These are phyloP conservation scores for Sminthurinus signatus DNA, from an alignment of 1,140 invertebrate genomes.

Conservation along the genomic window DNA sequence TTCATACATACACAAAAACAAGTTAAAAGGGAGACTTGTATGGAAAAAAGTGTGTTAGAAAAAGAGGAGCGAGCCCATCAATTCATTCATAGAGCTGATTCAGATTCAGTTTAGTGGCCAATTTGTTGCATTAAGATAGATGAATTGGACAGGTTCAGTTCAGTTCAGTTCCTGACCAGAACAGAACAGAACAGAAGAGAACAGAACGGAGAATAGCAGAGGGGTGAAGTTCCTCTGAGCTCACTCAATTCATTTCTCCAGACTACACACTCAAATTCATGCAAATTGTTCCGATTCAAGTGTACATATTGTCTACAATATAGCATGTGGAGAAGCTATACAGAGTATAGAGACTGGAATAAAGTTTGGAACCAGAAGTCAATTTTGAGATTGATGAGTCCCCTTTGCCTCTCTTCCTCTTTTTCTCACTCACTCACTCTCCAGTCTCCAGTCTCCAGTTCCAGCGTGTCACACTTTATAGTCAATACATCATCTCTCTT, in stretches of 20 bases:
- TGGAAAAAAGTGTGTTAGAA: neutral
- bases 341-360: too few relatives aligned
- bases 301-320: too few relatives aligned
- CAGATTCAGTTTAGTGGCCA: conserved; percentile 12
- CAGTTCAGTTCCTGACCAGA: too few relatives aligned
- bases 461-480: too few relatives aligned
- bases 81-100: too few relatives aligned
- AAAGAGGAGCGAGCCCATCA: neutral
- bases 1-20: neutral
- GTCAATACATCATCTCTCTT: neutral
- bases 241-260: too few relatives aligned
- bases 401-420: too few relatives aligned
- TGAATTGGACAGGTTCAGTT: conserved; percentile 10
- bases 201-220: neutral
- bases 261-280: neutral
- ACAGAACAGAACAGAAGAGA: too few relatives aligned
- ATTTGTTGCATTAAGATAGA: conserved; percentile 11
- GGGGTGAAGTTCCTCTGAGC: too few relatives aligned
- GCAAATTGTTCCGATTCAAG: neutral
- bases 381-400: conserved; percentile 6
- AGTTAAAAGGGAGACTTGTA: neutral
- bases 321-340: too few relatives aligned
- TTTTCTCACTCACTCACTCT: too few relatives aligned
- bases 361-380: conserved; percentile 7
- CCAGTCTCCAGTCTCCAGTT: too few relatives aligned